Evolutionary conservation across 2,888 invertebrate species (phyloP).

Genomic region (Furcula furcula): DNA sequence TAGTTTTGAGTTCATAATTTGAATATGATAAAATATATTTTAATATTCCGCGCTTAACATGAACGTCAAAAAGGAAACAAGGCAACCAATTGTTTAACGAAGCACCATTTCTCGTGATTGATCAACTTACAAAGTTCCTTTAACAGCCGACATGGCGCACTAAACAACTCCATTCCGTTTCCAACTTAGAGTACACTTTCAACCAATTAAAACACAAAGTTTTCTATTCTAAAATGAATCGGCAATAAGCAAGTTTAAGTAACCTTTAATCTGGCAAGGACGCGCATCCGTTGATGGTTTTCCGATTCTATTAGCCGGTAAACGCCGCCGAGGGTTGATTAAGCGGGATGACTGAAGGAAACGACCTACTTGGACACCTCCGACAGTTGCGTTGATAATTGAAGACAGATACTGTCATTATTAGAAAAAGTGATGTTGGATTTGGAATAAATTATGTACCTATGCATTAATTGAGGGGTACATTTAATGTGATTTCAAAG

Average conservation of each 20-base stretch:
- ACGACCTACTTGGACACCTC: conserved; percentile 46
- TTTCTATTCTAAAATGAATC: conserved; percentile 35
- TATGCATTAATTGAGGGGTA: no score
- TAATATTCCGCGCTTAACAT: no score
- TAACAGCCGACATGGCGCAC: background rate
- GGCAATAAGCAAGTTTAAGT: conserved; percentile 48
- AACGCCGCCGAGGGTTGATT: conserved; percentile 56
- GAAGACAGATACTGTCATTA: no score
- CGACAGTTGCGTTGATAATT: no score
- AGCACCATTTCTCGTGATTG: background rate
- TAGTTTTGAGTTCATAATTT: no score
- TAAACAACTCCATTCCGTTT: background rate
- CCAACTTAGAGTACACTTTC: conserved; percentile 10
- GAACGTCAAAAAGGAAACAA: background rate
- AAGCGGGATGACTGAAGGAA: conserved; percentile 55
- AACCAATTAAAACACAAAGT: conserved; percentile 13
- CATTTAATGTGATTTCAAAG: no score
- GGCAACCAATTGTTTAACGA: background rate
- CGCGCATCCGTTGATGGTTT: conserved; percentile 66
- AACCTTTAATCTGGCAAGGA: conserved; percentile 53
- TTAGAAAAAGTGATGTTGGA: no score
- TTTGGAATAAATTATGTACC: no score
- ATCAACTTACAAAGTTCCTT: background rate
- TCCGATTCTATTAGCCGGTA: conserved; percentile 71
- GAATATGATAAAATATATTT: no score